phyloP scores from a whole-genome alignment of 1,140 invertebrate species.

The Drosophila dunni region DNA sequence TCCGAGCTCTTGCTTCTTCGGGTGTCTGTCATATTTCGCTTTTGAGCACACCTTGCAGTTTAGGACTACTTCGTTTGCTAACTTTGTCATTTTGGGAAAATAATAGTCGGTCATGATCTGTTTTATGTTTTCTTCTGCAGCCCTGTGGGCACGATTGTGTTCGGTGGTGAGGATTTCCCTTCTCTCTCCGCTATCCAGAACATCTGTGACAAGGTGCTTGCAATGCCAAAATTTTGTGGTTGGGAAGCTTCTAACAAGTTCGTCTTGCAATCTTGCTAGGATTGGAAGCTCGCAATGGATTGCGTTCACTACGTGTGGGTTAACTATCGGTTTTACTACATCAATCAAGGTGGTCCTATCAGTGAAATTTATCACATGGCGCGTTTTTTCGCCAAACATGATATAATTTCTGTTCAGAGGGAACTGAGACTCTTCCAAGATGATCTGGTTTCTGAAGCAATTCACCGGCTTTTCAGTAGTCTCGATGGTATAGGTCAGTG shows the following conservation, averaged over 20 bases:
- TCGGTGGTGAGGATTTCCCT: slow-evolving; percentile 1
- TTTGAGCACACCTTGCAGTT: slow-evolving; percentile 6
- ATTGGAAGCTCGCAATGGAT: slow-evolving; percentile 8
- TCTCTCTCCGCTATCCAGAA: background rate
- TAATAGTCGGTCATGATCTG: slow-evolving; percentile 13
- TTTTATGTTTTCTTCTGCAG: slow-evolving; percentile 6
- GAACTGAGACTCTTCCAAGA: slow-evolving; percentile 5
- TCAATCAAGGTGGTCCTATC: background rate
- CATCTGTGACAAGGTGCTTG: slow-evolving; percentile 4
- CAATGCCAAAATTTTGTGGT: background rate
- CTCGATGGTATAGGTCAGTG: slow-evolving; percentile 13
- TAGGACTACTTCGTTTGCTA: background rate
- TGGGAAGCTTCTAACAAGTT: background rate
- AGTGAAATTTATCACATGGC: slow-evolving; percentile 14
- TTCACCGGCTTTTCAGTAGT: slow-evolving; percentile 22
- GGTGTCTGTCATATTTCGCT: background rate
- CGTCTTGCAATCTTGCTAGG: background rate
- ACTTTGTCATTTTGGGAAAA: slow-evolving; percentile 7
- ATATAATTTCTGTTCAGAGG: background rate
- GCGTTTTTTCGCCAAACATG: slow-evolving; percentile 12
- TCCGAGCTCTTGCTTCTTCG: no score
- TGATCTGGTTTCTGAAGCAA: slow-evolving; percentile 30
- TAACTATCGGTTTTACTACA: background rate
- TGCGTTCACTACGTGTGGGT: background rate
- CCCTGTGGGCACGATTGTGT: slow-evolving; percentile 9